phyloP scores from a whole-genome alignment of 2,888 invertebrate genomes.

The Hermodice carunculata region DNA sequence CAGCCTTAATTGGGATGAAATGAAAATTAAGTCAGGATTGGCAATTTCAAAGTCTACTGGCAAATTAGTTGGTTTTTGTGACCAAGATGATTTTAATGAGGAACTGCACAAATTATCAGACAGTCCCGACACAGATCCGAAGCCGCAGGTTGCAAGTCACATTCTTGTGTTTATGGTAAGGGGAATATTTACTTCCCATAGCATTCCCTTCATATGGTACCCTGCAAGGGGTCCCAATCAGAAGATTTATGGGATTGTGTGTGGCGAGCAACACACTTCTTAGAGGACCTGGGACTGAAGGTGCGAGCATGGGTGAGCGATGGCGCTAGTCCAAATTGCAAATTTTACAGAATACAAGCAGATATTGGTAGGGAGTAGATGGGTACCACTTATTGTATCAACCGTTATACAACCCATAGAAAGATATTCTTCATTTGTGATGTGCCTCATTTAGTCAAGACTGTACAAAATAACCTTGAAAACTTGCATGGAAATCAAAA shows the following conservation, averaged over 20 bases:
- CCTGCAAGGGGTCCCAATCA: background rate
- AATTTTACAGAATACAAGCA: conserved; percentile 4
- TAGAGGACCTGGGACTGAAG: conserved; percentile 1
- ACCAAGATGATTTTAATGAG: background rate
- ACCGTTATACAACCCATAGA: background rate
- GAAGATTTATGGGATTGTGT: background rate
- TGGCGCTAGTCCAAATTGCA: conserved; percentile 6
- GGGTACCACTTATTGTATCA: conserved; percentile 2
- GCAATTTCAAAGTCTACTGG: background rate
- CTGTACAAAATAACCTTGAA: background rate
- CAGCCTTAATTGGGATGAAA: conserved; percentile 8
- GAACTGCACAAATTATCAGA: background rate
- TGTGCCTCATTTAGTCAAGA: conserved; percentile 7
- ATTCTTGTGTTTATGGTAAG: conserved; percentile 13
- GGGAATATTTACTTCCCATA: background rate
- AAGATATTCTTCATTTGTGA: conserved; percentile 14
- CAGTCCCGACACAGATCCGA: too few relatives aligned
- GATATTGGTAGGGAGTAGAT: background rate
- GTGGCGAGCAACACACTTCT: background rate
- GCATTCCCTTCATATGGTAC: conserved; percentile 8
- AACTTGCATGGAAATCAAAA: conserved; percentile 4
- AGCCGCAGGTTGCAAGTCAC: background rate
- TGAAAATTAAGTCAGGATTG: conserved; percentile 6
- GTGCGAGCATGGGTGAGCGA: background rate
- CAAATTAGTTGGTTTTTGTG: conserved; percentile 10